Base-by-base conservation (phyloP, 2,797 vertebrate genomes). In the Anniella stebbinsi region DNA sequence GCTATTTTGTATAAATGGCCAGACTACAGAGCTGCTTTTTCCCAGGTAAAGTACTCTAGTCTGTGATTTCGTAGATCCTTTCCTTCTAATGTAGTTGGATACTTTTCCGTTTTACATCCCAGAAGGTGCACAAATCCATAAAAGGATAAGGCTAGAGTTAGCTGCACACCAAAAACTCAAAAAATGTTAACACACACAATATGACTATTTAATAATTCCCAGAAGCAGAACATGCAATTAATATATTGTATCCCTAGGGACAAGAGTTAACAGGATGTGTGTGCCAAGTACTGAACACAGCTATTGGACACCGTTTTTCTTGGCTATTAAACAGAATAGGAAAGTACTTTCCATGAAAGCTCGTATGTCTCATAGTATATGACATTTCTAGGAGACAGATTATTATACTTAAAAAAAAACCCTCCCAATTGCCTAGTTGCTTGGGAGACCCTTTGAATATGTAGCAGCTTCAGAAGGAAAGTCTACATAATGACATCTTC, bases 1-100 rank as follows among this genome's bases (percentile, higher is more conserved):
- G 88, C 81, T 72, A 87, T 51, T 76, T 90, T 95, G 83, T 88
- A 93, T 86, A 94, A 95, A 94, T 90, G 78, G 5, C 0, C 77
- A 93, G 93, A 88, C 4, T 82, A 93, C 69, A 91, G 41, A 88
- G 87, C 4, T 72, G 12, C 38, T 21, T 85, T 94, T 96, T 93
- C 45, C 63, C 86, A 63, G 80, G 67, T 91, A 96, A 95, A 80
- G 77, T 66, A 90, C 38, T 85, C 45, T 1, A 0, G 10, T 89
- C 12, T 93, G 57, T 92, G 80, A 95, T 93, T 95, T 94, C 94
- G 95, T 94, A 95, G 63, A 72, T 23, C 63, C 66, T 91, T 51
- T 93, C 48, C 51, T 36, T 54, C 63, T 89, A 86, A 54, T 88
- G 63, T 86, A 93, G 91, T 41, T 66, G 70, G 87, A 93, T 75